These are phyloP conservation scores for Cydia strobilella DNA, from an alignment of 1,140 invertebrate species.

Conservation along the genomic window DNA sequence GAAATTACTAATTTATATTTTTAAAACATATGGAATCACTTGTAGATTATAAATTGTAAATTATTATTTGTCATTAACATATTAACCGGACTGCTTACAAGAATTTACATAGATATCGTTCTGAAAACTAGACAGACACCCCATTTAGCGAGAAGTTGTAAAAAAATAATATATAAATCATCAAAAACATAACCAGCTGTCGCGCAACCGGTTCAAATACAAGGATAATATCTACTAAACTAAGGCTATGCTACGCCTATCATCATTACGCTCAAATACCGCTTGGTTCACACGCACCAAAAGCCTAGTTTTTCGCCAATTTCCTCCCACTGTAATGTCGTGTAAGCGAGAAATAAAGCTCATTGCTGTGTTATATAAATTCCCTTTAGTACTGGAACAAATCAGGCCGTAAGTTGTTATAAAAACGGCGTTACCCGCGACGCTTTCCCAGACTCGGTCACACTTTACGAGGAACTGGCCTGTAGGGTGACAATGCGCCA, in stretches of 20 bases:
- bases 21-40: too few relatives aligned
- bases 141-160: not conserved
- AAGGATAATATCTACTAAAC: too few relatives aligned
- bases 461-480: slow-evolving; percentile 4
- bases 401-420: slow-evolving; percentile 15
- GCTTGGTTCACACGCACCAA: not conserved
- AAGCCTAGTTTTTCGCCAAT: not conserved
- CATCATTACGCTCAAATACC: not conserved
- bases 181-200: too few relatives aligned
- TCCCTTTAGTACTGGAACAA: slow-evolving; percentile 12
- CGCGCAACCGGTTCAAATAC: too few relatives aligned
- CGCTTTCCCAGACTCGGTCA: not conserved
- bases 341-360: slow-evolving; percentile 10
- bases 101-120: too few relatives aligned
- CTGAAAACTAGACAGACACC: too few relatives aligned
- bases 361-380: slow-evolving; percentile 17
- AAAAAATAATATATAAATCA: too few relatives aligned
- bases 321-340: not conserved
- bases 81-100: too few relatives aligned
- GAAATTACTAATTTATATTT: too few relatives aligned
- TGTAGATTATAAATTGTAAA: too few relatives aligned
- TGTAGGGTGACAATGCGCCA: slow-evolving; percentile 6
- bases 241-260: not conserved
- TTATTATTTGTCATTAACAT: too few relatives aligned
- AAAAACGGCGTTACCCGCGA: slow-evolving; percentile 23